These are phyloP conservation scores for Nomia melanderi DNA, from an alignment of 1,140 invertebrate species.

Conservation along the genomic window DNA sequence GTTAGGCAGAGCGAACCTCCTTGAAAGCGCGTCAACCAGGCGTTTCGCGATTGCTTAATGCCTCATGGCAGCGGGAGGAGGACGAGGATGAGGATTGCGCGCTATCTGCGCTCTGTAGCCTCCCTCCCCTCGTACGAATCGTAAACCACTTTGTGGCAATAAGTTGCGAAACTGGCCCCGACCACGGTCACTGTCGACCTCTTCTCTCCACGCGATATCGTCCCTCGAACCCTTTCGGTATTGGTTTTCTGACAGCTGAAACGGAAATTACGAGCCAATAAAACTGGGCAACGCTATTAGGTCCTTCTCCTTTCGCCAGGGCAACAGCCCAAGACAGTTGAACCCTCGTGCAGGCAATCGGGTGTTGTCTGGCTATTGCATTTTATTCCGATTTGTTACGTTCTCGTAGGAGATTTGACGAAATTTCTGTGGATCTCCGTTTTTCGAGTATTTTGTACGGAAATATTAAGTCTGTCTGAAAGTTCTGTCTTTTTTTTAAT, in stretches of 20 bases:
- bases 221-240: conserved; percentile 23
- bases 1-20: conserved; percentile 43
- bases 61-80: not conserved
- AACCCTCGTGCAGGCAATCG: too few relatives aligned
- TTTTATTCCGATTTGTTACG: too few relatives aligned
- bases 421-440: too few relatives aligned
- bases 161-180: conserved; percentile 43
- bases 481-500: too few relatives aligned
- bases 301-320: too few relatives aligned
- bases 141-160: conserved; percentile 59
- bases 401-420: too few relatives aligned
- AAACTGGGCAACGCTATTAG: conserved; percentile 60
- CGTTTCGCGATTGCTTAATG: conserved; percentile 27
- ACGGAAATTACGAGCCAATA: conserved; percentile 62
- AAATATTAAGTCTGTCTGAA: too few relatives aligned
- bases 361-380: too few relatives aligned
- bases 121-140: conserved; percentile 47
- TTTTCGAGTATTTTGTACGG: too few relatives aligned
- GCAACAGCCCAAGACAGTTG: too few relatives aligned
- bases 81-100: conserved; percentile 27
- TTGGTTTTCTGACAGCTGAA: conserved; percentile 55
- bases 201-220: conserved; percentile 1
- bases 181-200: conserved; percentile 10
- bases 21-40: conserved; percentile 32
- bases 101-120: conserved; percentile 18